Evolutionary conservation across 2,797 vertebrate genomes (phyloP).

Genomic region (Hemibagrus guttatus): DNA sequence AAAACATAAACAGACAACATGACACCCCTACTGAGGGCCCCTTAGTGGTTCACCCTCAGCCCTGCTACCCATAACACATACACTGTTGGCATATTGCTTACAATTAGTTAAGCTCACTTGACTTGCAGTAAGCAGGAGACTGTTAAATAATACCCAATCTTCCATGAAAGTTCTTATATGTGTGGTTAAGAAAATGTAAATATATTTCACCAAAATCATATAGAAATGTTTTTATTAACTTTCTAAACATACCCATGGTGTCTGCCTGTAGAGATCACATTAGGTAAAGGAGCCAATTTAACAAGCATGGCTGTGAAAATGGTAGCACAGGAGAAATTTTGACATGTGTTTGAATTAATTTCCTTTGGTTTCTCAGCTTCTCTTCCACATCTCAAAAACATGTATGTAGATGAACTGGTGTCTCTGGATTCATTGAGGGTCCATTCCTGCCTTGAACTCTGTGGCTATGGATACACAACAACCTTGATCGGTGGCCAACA

Average conservation of each 20-base stretch:
- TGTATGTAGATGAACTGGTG: not conserved
- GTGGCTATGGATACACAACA: not conserved
- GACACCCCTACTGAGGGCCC: too few relatives aligned
- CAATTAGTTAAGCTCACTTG: not conserved
- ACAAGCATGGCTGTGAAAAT: too few relatives aligned
- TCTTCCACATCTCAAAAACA: not conserved
- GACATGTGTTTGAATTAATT: not conserved
- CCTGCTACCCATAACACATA: too few relatives aligned
- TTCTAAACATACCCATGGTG: not conserved
- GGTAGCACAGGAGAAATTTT: too few relatives aligned
- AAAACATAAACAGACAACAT: too few relatives aligned
- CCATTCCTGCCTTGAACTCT: not conserved
- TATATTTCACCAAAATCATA: too few relatives aligned
- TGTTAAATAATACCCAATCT: not conserved
- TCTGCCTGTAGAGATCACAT: not conserved
- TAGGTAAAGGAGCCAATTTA: too few relatives aligned
- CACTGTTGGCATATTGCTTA: not conserved
- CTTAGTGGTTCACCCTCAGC: too few relatives aligned
- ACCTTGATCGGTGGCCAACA: not conserved
- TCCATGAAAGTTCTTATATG: not conserved
- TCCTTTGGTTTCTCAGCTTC: not conserved
- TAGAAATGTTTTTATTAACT: not conserved
- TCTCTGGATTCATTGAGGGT: not conserved
- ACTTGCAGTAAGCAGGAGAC: not conserved
- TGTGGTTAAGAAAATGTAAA: not conserved